Evolutionary conservation across 2,888 invertebrate genomes (phyloP), one percentile per base, ranked within the genome.

Genomic region (Chalcosyrphus nemorum): DNA sequence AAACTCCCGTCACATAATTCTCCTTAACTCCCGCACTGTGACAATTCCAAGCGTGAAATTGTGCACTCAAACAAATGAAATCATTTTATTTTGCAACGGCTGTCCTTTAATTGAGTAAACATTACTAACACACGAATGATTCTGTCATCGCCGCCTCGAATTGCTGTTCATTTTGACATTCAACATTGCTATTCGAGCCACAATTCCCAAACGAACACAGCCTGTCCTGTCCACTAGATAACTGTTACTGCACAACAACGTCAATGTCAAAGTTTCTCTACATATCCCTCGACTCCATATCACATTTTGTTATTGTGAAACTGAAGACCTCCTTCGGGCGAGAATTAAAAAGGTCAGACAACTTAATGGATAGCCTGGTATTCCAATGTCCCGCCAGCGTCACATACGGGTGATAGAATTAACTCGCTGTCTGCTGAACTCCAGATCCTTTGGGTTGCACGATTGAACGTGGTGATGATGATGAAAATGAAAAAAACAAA

Each of bases 81-180:
- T 59, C 9, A 43, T 45, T 52, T 76, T 50, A 76, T 76, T 68
- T 76, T 59, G 21, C 52, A 35, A 76, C 76, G 52, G 68, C 52
- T 61, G 54, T 11, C 32, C 68, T 54, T 68, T 76, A 76, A 76
- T 76, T 76, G 70, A 76, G 57, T 61, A 43, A 54, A 27, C 59
- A 68, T 68, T 76, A 76, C 76, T 61, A 32, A 68, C 76, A 61
- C 68, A 68, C 52, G 52, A 47, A 45, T 61, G 68, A 11, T n/a
- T 61, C n/a, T n/a, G n/a, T n/a, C n/a, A n/a, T 21, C 2, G 35
- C 7, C 29, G 29, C 17, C 52, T 17, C 6, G 17, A 43, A 32
- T 63, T 13, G 47, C 19, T 29, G 29, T 63, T 21, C 32, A 13
- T 17, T n/a, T 13, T 2, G 47, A 35, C 32, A 32, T 7, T n/a